Conservation (phyloP, 2,888 invertebrate species). For the Brenthis ino region DNA sequence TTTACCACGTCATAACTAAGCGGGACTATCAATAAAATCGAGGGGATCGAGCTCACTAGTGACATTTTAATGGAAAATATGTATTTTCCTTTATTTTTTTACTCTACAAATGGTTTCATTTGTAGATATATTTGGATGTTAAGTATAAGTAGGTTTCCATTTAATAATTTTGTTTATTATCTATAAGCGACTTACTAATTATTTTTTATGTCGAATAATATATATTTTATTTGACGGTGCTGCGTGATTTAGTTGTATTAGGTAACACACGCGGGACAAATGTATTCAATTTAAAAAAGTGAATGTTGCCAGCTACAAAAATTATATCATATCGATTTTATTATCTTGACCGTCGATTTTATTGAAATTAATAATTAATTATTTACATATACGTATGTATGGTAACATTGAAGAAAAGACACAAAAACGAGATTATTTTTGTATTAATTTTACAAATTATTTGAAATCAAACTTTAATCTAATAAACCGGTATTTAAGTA, state of each 20-base stretch:
- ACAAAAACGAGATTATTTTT: slow-evolving; percentile 16
- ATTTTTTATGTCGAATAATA: slow-evolving; percentile 22
- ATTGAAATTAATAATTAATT: background rate
- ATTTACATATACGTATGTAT: background rate
- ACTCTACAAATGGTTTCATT: slow-evolving; percentile 80
- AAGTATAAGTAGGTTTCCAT: slow-evolving; percentile 74
- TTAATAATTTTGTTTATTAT: slow-evolving; percentile 46
- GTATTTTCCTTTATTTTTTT: slow-evolving; percentile 77
- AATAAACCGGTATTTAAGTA: background rate
- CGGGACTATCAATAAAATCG: background rate
- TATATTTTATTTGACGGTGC: slow-evolving; percentile 25
- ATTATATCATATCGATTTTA: background rate
- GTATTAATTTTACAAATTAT: slow-evolving; percentile 15
- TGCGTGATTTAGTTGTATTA: slow-evolving; percentile 13
- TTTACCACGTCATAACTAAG: background rate
- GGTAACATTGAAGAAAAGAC: slow-evolving; percentile 5
- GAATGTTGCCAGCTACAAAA: background rate
- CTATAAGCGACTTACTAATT: slow-evolving; percentile 26
- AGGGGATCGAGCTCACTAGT: slow-evolving; percentile 27
- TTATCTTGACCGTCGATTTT: background rate
- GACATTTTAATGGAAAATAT: slow-evolving; percentile 56
- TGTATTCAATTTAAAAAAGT: background rate
- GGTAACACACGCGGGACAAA: slow-evolving; percentile 1
- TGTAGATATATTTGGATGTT: slow-evolving; percentile 70
- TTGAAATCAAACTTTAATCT: background rate